Evolutionary conservation across 1,140 invertebrate genomes (phyloP).

Genomic region (Bombus affinis): DNA sequence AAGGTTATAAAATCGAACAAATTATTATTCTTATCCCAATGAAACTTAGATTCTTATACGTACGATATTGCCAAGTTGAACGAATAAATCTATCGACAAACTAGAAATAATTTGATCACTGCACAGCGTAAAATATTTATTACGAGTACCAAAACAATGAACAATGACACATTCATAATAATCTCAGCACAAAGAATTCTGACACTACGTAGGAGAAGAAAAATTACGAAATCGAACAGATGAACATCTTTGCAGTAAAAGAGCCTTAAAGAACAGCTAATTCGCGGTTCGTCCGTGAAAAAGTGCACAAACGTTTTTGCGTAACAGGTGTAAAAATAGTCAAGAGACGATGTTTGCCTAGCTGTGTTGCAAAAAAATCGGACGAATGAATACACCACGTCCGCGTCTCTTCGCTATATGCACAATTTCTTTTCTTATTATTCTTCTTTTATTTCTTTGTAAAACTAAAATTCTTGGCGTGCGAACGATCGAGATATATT

Average conservation of each 20-base stretch:
- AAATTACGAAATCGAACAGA: too few species aligned
- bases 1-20: too few species aligned
- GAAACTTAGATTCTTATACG: too few species aligned
- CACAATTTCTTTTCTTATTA: background rate
- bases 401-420: background rate
- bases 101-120: too few species aligned
- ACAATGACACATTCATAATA: too few species aligned
- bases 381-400: background rate
- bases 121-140: too few species aligned
- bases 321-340: slow-evolving; percentile 20
- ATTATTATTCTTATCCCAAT: background rate
- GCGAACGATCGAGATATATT: background rate
- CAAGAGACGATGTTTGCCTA: background rate
- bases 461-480: background rate
- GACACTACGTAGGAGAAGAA: too few species aligned
- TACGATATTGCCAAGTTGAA: too few species aligned
- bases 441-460: background rate
- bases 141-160: too few species aligned
- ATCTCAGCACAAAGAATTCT: too few species aligned
- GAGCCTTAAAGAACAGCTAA: background rate
- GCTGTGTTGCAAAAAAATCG: background rate
- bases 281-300: background rate
- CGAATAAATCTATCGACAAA: too few species aligned
- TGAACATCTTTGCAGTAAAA: too few species aligned
- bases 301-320: background rate